Base-by-base conservation (phyloP, 2,113 vertebrate species). In the Rhea americana region DNA sequence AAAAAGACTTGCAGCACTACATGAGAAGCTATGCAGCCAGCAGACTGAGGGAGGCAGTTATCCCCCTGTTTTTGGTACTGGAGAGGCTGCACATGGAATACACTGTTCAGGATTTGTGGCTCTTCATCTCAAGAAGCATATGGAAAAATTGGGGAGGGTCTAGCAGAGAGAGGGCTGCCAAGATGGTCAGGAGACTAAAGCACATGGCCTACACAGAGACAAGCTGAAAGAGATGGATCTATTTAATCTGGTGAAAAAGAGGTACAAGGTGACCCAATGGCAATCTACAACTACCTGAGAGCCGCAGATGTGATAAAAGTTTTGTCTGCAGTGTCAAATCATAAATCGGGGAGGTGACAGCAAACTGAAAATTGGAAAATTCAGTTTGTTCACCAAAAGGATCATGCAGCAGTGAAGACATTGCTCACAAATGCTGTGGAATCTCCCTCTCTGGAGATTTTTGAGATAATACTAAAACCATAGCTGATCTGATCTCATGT, bases 21-120 rank as follows among this genome's bases (percentile, higher is more conserved):
- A 56, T 14, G 19, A 37, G 71, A 22, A 87, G 47, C n/a, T n/a
- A 13, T 5, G 25, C 68, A 71, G 53, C 19, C 39, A 43, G 6
- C 0, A 4, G 35, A 3, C 16, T 67, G 41, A 21, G 8, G 0
- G 2, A 82, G 45, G 30, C 35, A 62, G 45, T 37, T 80, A 5
- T 7, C 26, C 63, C 76, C 17, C 15, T 70, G 25, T 37, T 26
- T 9, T 6, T 62, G 25, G 13, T 75, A 41, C 32, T 16, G 6
- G 22, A 45, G 50, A 85, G 43, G 45, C 78, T 70, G 48, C 74
- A 66, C 37, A 21, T 58, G 15, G 13, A 79, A 53, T 13, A 87
- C 8, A 30, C 47, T 0, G 0, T 35, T 28, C 61, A 72, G 14
- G 28, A 58, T 58, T 70, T 85, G 62, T 41, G 41, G 41, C 25